These are phyloP conservation scores for Indri indri DNA, from an alignment of 2,113 vertebrate genomes.

Conservation along the genomic window DNA sequence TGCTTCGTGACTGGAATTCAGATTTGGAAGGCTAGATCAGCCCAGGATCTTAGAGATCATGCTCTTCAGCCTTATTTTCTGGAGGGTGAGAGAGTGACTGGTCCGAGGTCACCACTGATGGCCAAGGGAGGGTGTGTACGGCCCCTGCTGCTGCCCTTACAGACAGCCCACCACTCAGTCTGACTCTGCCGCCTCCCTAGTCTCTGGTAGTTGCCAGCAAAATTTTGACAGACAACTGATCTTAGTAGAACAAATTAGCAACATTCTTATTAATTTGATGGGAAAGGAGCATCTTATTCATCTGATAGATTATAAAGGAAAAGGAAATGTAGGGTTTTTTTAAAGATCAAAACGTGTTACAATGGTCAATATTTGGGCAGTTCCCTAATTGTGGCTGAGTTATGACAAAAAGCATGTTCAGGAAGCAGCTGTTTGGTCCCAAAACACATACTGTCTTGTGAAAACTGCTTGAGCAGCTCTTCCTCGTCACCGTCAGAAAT, in stretches of 20 bases:
- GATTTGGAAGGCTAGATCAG: background rate
- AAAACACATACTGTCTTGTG: background rate
- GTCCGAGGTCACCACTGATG: background rate
- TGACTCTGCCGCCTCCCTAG: background rate
- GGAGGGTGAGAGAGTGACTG: background rate
- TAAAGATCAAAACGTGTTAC: background rate
- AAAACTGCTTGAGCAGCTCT: background rate
- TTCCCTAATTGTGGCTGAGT: slow-evolving; percentile 25
- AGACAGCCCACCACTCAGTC: background rate
- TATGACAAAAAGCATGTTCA: background rate
- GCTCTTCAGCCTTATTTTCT: background rate
- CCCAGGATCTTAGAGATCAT: slow-evolving; percentile 8
- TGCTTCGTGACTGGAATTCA: slow-evolving; percentile 60
- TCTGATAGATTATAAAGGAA: background rate
- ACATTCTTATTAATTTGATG: background rate
- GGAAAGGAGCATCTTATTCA: background rate
- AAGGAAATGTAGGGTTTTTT: background rate
- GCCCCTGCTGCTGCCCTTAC: background rate
- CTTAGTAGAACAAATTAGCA: background rate
- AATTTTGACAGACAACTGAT: background rate
- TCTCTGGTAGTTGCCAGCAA: background rate
- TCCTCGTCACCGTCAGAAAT: slow-evolving; percentile 11
- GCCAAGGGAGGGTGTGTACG: background rate
- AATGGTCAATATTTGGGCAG: background rate
- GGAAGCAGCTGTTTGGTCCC: background rate